Evolutionary conservation across 2,797 vertebrate species (phyloP), one percentile per base, ranked within the genome.

Genomic region (Pteronotus mesoamericanus): DNA sequence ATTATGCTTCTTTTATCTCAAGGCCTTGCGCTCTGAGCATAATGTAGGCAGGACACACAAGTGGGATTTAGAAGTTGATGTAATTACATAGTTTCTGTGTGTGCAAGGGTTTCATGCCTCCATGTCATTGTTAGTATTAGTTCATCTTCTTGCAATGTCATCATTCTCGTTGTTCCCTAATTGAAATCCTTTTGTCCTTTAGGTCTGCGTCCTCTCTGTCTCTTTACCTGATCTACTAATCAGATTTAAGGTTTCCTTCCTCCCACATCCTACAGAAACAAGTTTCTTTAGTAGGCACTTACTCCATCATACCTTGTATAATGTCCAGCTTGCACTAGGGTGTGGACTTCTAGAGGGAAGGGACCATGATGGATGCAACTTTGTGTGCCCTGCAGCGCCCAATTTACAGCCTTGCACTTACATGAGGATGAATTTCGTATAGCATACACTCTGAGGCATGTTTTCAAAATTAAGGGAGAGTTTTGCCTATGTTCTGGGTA

Each of bases 401-500:
- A 4, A 72, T 44, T 32, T 29, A 21, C 26, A 26, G n/a, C 53
- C 91, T 85, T 89, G 39, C 18, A 39, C 2, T 55, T 57, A 66
- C 59, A 64, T 26, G 57, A 95, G 32, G n/a, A 57, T 46, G 37
- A 46, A 84, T 74, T 84, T 87, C 18, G 1, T 18, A 11, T 19
- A 72, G 32, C 8, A 7, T 72, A 21, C 4, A 39, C 46, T 71
- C 66, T 53, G 86, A 88, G 51, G 42, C 24, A 24, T 48, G 42
- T 34, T 96, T 96, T 82, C 51, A 39, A 93, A 86, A 89, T 34
- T 18, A 94, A 94, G 51, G 24, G 18, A 61, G 39, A 75, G 18
- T 61, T 96, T 91, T 94, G 64, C 34, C 37, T 92, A 10, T 83
- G 39, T 37, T 89, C 39, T 94, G 94, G 53, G 53, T 66, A 92